phyloP scores from a whole-genome alignment of 2,113 vertebrate genomes.

The Hemibagrus wyckioides region DNA sequence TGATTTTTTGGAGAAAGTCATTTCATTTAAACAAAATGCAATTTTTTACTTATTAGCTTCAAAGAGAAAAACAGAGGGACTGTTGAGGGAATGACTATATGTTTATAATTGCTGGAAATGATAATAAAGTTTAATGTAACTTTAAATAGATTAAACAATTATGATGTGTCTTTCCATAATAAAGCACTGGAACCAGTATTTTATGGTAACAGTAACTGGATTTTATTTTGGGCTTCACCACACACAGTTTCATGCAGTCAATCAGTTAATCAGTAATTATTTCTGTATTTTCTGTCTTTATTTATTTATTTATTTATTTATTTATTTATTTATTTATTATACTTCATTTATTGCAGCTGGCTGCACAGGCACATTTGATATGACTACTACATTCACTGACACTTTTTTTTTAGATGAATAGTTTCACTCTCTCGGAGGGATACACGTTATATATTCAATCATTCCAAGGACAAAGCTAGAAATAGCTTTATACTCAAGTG shows the following conservation, averaged over 20 bases:
- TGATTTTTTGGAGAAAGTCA: neutral
- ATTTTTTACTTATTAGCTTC: neutral
- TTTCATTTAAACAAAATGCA: neutral
- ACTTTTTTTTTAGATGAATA: constrained; percentile 39
- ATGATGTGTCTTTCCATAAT: neutral
- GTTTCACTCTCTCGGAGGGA: constrained; percentile 19
- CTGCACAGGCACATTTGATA: constrained; percentile 19
- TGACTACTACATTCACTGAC: constrained; percentile 39
- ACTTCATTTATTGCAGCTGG: neutral
- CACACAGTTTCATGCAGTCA: neutral
- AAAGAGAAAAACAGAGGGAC: neutral
- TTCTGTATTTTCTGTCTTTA: neutral
- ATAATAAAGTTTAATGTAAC: neutral
- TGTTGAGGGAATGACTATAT: neutral
- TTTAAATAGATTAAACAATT: neutral
- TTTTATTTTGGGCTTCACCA: neutral
- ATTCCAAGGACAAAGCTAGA: constrained; percentile 38
- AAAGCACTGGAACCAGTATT: neutral
- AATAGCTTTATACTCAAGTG: constrained; percentile 3
- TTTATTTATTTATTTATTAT: neutral
- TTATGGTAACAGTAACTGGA: neutral
- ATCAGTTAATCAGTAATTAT: neutral
- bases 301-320: neutral
- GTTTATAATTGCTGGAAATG: neutral
- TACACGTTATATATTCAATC: constrained; percentile 9